Conservation (phyloP, 2,888 invertebrate genomes). For the Myathropa florea region DNA sequence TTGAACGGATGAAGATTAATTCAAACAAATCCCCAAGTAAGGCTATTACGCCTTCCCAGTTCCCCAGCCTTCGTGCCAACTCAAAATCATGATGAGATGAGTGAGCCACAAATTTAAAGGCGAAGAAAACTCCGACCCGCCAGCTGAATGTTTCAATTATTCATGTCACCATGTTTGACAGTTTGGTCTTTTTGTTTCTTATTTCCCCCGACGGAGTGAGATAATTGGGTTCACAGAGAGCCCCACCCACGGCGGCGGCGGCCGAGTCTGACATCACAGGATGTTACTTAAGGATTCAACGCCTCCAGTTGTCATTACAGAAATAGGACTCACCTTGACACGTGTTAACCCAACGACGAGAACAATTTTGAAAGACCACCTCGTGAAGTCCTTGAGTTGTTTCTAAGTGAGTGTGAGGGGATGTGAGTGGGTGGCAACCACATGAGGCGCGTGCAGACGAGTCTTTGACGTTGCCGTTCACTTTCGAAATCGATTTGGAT, state of each 20-base stretch:
- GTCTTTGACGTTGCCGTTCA: not conserved
- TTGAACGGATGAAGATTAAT: not conserved
- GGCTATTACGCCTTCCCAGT: not conserved
- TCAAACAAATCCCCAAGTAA: not conserved
- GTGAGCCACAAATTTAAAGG: not conserved
- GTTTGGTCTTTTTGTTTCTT: constrained; percentile 1
- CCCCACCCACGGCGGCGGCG: not conserved
- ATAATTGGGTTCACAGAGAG: not conserved
- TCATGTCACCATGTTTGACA: constrained; percentile 13
- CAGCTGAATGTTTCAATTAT: constrained; percentile 14
- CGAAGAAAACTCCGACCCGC: not conserved
- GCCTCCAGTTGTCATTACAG: not conserved
- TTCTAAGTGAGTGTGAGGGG: not conserved
- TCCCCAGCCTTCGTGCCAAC: not conserved
- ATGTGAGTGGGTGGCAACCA: not conserved
- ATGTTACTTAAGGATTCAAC: not conserved
- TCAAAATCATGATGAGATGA: not conserved
- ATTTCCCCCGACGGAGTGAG: not conserved
- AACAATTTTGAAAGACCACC: not conserved
- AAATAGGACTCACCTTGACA: not conserved
- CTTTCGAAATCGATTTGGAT: not conserved
- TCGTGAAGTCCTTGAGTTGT: not conserved
- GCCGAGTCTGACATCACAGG: not conserved
- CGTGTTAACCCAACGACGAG: not conserved
- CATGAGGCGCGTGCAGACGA: not conserved